These are phyloP conservation scores for Neria commutata DNA, from an alignment of 2,888 invertebrate genomes.

Conservation along the genomic window DNA sequence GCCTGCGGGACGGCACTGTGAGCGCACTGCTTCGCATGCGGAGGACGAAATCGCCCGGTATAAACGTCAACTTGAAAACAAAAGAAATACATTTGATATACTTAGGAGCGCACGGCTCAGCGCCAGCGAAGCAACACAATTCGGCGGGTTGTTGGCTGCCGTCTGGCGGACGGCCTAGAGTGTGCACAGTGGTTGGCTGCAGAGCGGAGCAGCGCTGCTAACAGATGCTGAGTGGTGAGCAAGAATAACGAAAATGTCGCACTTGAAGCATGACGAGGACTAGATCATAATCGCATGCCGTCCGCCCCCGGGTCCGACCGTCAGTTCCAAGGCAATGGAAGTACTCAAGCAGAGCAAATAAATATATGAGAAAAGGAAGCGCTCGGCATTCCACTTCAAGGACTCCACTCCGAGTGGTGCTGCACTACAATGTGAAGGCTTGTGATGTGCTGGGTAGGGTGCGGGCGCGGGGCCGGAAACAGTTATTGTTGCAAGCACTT, in stretches of 20 bases:
- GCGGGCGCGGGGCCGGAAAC: conserved; percentile 37
- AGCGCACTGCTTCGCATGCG: conserved; percentile 23
- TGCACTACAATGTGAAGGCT: not conserved
- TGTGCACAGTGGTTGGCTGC: too few relatives aligned
- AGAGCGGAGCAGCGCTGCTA: too few relatives aligned
- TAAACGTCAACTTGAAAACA: not conserved
- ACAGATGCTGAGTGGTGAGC: not conserved
- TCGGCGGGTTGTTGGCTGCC: not conserved
- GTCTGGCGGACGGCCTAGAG: not conserved
- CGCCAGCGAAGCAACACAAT: not conserved
- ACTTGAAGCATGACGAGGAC: conserved; percentile 9
- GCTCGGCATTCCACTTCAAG: conserved; percentile 14
- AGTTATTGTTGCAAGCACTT: conserved; percentile 28
- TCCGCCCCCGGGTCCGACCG: too few relatives aligned
- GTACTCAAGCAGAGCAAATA: conserved; percentile 46
- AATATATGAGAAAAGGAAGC: conserved; percentile 38
- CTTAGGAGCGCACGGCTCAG: conserved; percentile 7
- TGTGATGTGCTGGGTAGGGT: not conserved
- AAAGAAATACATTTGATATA: not conserved
- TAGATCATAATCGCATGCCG: conserved; percentile 50
- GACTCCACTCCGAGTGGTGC: conserved; percentile 6
- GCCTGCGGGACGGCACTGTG: not conserved
- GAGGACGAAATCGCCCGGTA: too few relatives aligned
- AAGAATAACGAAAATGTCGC: conserved; percentile 8
- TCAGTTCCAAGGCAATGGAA: not conserved